Conservation (phyloP, 2,888 invertebrate species). For the Phyto melanocephala region DNA sequence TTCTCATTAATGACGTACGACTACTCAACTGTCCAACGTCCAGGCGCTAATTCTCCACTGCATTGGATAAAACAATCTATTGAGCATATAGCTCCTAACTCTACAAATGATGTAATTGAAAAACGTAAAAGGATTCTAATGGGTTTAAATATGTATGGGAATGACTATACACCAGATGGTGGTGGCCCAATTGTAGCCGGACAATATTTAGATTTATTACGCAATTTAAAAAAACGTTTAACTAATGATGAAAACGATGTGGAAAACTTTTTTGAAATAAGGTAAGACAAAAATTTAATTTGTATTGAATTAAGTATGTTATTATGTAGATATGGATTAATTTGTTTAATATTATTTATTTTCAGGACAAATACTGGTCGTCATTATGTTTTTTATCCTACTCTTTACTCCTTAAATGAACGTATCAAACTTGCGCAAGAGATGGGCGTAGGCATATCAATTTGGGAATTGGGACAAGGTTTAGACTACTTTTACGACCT, state of each 20-base stretch:
- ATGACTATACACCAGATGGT: slow-evolving; percentile 89
- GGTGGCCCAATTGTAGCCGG: slow-evolving; percentile 90
- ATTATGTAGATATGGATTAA: too few relatives aligned
- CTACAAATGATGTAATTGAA: slow-evolving; percentile 75
- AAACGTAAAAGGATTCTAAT: slow-evolving; percentile 89
- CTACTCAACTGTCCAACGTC: slow-evolving; percentile 89
- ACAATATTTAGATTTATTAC: slow-evolving; percentile 88
- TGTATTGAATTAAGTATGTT: too few relatives aligned
- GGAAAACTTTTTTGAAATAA: slow-evolving; percentile 92
- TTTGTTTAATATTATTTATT: slow-evolving; percentile 61
- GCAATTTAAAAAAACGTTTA: slow-evolving; percentile 87
- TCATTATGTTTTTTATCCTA: slow-evolving; percentile 92
- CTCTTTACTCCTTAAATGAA: slow-evolving; percentile 89
- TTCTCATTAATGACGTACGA: slow-evolving; percentile 99
- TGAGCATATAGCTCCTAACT: slow-evolving; percentile 84
- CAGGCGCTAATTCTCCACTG: slow-evolving; percentile 94
- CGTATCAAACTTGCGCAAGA: slow-evolving; percentile 89
- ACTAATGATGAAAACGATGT: slow-evolving; percentile 87
- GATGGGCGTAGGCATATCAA: slow-evolving; percentile 90
- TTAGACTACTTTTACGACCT: slow-evolving; percentile 96
- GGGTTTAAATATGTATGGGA: slow-evolving; percentile 96
- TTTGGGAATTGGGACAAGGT: slow-evolving; percentile 98
- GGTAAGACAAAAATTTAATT: slow-evolving; percentile 83
- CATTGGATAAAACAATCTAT: slow-evolving; percentile 90
- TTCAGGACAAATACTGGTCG: slow-evolving; percentile 84